Evolutionary conservation across 2,113 vertebrate species (phyloP).

Genomic region (Rhinogobius similis): DNA sequence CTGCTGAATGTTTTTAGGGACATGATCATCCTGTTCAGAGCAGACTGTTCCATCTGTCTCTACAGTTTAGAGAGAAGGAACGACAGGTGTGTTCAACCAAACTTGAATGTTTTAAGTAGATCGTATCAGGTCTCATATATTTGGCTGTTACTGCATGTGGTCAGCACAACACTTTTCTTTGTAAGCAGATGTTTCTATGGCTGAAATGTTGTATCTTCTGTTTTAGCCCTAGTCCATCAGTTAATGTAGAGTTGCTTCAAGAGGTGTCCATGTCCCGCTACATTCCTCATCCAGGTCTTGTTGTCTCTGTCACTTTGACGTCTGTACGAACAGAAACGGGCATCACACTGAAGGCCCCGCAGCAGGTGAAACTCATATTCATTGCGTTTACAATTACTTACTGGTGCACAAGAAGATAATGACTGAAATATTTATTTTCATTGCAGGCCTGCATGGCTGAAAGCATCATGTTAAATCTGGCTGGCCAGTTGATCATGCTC

Average conservation of each 20-base stretch:
- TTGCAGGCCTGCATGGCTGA: slow-evolving; percentile 92
- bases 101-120: no score
- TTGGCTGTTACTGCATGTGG: no score
- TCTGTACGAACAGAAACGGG: slow-evolving; percentile 97
- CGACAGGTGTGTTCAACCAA: slow-evolving; percentile 81
- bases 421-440: background rate
- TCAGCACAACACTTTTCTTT: background rate
- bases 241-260: slow-evolving; percentile 90
- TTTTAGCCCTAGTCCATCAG: slow-evolving; percentile 84
- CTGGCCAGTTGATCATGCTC: slow-evolving; percentile 97
- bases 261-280: slow-evolving; percentile 98
- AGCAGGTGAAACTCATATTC: slow-evolving; percentile 90
- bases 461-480: slow-evolving; percentile 98
- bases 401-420: no score
- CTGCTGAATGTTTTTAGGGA: slow-evolving; percentile 95
- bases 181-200: background rate
- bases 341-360: slow-evolving; percentile 94
- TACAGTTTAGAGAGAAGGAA: slow-evolving; percentile 90
- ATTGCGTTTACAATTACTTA: no score
- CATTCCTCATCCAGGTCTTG: slow-evolving; percentile 95
- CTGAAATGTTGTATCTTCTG: background rate
- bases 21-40: slow-evolving; percentile 91
- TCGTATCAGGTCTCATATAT: no score
- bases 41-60: slow-evolving; percentile 96
- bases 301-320: slow-evolving; percentile 95